Conservation (phyloP, 2,888 invertebrate genomes). For the Tuta absoluta region DNA sequence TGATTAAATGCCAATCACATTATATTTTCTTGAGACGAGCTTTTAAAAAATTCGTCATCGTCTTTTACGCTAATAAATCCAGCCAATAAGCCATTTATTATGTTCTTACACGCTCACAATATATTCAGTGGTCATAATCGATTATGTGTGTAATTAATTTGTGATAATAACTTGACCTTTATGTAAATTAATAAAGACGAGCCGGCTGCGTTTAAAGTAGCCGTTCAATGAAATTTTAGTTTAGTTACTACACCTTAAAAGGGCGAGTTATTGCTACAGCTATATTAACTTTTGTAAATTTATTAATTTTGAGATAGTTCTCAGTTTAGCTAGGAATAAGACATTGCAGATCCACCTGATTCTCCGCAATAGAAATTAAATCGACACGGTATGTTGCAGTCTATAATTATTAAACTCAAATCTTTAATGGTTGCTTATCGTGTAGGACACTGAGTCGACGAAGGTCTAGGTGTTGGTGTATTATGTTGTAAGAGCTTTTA, state of each 20-base stretch:
- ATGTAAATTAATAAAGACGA: background rate
- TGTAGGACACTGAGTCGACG: no score
- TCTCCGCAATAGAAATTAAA: no score
- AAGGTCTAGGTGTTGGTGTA: no score
- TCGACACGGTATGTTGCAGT: no score
- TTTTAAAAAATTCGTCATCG: constrained; percentile 55
- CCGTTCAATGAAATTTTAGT: background rate
- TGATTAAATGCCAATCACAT: constrained; percentile 63
- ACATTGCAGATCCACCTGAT: no score
- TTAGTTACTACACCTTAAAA: background rate
- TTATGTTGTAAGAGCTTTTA: no score
- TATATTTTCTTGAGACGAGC: constrained; percentile 28
- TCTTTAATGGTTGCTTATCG: no score
- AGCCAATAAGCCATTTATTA: constrained; percentile 1
- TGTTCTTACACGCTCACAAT: constrained; percentile 7
- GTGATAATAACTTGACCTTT: constrained; percentile 14
- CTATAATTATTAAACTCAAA: no score
- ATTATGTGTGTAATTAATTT: constrained; percentile 13
- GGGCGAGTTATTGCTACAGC: background rate
- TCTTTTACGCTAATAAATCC: constrained; percentile 28
- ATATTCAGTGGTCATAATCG: constrained; percentile 10
- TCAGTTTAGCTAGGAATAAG: no score
- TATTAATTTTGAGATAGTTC: no score
- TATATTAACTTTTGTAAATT: no score
- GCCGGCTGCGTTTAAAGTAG: background rate